Conservation (phyloP, 2,113 vertebrate genomes). For the Pachypanchax playfairii region DNA sequence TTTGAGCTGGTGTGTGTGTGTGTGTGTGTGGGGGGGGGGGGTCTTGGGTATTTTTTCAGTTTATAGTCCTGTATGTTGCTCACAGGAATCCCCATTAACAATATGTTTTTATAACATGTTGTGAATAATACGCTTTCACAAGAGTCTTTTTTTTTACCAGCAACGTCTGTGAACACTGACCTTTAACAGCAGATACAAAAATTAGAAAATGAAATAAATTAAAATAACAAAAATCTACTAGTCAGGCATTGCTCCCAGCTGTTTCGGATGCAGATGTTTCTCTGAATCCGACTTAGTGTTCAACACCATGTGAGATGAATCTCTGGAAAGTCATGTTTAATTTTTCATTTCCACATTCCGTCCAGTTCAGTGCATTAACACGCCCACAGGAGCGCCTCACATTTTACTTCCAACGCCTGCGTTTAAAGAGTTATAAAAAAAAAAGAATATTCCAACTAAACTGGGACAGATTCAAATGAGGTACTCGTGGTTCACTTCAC, state of each 20-base stretch:
- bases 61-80: constrained; percentile 4
- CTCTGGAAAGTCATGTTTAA: constrained; percentile 37
- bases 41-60: background rate
- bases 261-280: constrained; percentile 20
- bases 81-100: constrained; percentile 8
- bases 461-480: constrained; percentile 76
- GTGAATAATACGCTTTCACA: constrained; percentile 11
- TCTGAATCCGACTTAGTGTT: constrained; percentile 58
- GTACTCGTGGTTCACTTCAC: constrained; percentile 79
- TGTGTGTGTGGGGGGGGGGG: too few species aligned
- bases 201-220: background rate
- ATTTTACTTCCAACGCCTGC: constrained; percentile 80
- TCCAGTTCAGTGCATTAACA: constrained; percentile 76
- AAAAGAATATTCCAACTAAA: constrained; percentile 63
- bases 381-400: constrained; percentile 70
- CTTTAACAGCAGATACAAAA: constrained; percentile 3
- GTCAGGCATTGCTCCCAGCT: constrained; percentile 7
- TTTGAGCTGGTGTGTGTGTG: background rate
- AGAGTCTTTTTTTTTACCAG: background rate
- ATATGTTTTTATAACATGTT: background rate
- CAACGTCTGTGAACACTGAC: constrained; percentile 19
- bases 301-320: constrained; percentile 48
- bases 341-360: constrained; percentile 49
- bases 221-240: constrained; percentile 16
- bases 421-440: constrained; percentile 62